Evolutionary conservation across 1,140 invertebrate species (phyloP).

Genomic region (Tigriopus japonicus): DNA sequence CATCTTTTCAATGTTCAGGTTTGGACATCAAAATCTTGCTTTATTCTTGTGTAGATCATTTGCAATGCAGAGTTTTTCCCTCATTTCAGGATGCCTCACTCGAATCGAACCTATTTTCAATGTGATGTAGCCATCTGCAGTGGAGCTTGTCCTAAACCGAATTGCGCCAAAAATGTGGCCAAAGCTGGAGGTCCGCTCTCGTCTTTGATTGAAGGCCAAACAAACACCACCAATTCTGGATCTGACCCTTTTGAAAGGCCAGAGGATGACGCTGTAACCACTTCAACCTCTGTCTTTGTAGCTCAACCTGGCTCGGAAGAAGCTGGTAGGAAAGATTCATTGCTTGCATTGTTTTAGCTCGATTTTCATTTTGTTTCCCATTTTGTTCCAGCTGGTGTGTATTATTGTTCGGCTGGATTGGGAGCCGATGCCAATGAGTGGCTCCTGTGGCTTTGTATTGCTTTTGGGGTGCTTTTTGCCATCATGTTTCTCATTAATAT

Average conservation of each 20-base stretch:
- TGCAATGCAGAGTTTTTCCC: background rate
- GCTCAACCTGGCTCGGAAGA: conserved; percentile 42
- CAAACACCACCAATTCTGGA: background rate
- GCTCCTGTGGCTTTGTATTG: conserved; percentile 72
- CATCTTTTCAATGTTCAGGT: conserved; percentile 53
- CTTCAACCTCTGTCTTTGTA: conserved; percentile 63
- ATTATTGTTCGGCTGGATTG: background rate
- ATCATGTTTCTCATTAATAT: conserved; percentile 88
- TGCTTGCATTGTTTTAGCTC: background rate
- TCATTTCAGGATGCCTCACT: conserved; percentile 35
- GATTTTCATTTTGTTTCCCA: background rate
- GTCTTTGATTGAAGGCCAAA: background rate
- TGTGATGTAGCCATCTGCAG: conserved; percentile 51
- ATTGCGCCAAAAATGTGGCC: background rate
- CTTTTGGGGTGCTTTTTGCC: conserved; percentile 68
- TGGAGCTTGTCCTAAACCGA: conserved; percentile 23
- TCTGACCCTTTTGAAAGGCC: background rate
- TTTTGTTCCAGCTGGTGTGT: background rate
- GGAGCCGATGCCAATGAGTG: conserved; percentile 48
- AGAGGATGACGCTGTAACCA: conserved; percentile 35
- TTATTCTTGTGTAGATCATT: background rate
- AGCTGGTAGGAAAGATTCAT: background rate
- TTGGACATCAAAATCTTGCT: conserved; percentile 21
- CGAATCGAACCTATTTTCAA: conserved; percentile 56
- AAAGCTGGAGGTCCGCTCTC: background rate